Base-by-base conservation (phyloP, 2,113 vertebrate genomes). In the Passer domesticus region DNA sequence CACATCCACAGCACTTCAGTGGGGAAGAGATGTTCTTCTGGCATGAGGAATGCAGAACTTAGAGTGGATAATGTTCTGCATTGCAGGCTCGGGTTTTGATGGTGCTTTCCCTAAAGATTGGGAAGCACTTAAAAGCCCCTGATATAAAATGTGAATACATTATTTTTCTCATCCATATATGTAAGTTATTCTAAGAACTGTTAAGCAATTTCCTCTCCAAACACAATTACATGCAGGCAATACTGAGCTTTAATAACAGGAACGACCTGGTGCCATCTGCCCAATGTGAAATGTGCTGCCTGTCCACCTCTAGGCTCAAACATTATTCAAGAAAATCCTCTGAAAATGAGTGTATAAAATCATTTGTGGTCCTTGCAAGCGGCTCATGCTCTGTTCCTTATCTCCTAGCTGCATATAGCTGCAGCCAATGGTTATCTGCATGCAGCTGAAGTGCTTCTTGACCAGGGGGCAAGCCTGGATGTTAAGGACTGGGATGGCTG, bases 391-490 rank as follows among this genome's bases (percentile, higher is more conserved):
- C 83, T 96, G 39, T 94, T 80, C 70, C 55, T 90, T 98, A 4
- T 94, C 91, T 91, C 73, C 87, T 84, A 99, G 99, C 98, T 99
- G 87, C 99, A 99, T 93, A 98, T 99, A 73, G 96, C 99, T 69
- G 99, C 99, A 64, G 99, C 99, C 55, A 99, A 99, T n/a, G 99
- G 99, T 76, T 99, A 99, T 66, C 97, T 98, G 68, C 98, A 99
- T 95, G 99, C 98, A 67, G 98, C 99, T 46, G 99, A 99, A 97
- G 97, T 98, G 74, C 98, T 99, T 30, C 98, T 99, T 84, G 99
- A 99, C 97, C 98, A 99, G 2, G 99, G 99, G 17, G 98, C 98
- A 46, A 98, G 98, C 22, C 98, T 99, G 96, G 99, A 99, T 78
- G 92, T 99, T 64, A 98, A 98, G 84, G 99, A 99, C 96, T 98